Evolutionary conservation across 1,140 invertebrate species (phyloP), one percentile per base, ranked within the genome.

Genomic region (Drosophila nebulosa): DNA sequence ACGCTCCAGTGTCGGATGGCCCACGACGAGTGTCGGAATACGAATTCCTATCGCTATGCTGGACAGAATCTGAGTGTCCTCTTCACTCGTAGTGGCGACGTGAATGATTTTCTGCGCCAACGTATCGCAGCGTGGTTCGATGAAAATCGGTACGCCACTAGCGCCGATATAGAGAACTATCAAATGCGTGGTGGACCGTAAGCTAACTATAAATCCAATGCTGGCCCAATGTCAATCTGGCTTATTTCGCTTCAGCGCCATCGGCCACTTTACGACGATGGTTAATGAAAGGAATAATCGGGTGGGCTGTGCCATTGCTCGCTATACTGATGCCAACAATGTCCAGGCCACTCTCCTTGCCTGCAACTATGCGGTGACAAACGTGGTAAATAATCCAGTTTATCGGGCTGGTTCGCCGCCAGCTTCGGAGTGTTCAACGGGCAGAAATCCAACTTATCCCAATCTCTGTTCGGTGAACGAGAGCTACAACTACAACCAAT

Each of bases 211-310:
- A 55, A 57, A 6, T 9, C 14, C 7, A 3, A 2, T 14, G 4
- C 6, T 18, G 1, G 3, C 1, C 21, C 10, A 14, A 21, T 42
- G 27, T 16, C 6, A 27, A 16, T 18, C 4, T 3, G 18, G 16
- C 22, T 22, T 32, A 32, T 9, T 32, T 30, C 22, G 3, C 14
- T 60, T 32, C 59, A 90, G 79, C 4, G 67, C 69, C 6, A 84
- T 90, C 21, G 89, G 89, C 0, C 89, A 89, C 30, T 90, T 90
- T 2, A 86, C 84, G 4, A 71, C 74, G 3, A 86, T 90, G 79
- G 65, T 86, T 21, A 74, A 73, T 21, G 89, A 90, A 18, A 70
- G 79, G 0, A 86, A 76, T 10, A 86, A 73, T 67, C 69, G 74
- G 4, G 46, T 90, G 0, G 89, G 89, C 0, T 86, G 89, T 35